Conservation (phyloP, 2,888 invertebrate species). For the Notodonta ziczac region DNA sequence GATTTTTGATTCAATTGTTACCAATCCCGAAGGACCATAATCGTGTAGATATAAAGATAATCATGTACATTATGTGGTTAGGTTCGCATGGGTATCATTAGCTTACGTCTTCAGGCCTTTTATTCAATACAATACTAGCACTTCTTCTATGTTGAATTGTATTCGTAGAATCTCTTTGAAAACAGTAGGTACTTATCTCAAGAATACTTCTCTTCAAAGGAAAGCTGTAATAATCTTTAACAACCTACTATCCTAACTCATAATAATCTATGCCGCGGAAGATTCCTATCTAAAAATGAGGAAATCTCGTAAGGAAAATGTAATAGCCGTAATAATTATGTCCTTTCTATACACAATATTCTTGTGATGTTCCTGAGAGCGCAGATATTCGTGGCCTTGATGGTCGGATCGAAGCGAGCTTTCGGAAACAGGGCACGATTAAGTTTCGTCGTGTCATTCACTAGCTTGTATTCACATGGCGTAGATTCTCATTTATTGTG, state of each 20-base stretch:
- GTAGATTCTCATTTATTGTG: neutral
- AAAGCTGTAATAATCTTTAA: neutral
- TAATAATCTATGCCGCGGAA: neutral
- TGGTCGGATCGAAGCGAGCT: neutral
- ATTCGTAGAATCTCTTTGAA: neutral
- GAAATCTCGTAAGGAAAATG: constrained; percentile 3
- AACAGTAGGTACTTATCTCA: neutral
- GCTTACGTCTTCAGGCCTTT: neutral
- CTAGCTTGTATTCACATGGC: neutral
- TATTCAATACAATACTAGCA: neutral
- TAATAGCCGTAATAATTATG: constrained; percentile 7
- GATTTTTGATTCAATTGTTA: too few relatives aligned
- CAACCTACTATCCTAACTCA: constrained; percentile 1
- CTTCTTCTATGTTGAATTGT: neutral
- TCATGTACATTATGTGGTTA: too few relatives aligned
- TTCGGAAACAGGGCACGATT: constrained; percentile 2
- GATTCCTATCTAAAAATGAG: neutral
- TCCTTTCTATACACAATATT: constrained; percentile 1
- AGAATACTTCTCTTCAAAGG: neutral
- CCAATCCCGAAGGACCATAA: too few relatives aligned
- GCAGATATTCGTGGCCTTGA: constrained; percentile 4
- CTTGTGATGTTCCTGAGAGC: constrained; percentile 1
- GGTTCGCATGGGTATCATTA: too few relatives aligned
- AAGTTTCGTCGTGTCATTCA: constrained; percentile 1
- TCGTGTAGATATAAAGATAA: too few relatives aligned